phyloP scores from a whole-genome alignment of 2,888 invertebrate genomes.

The Esperia sulphurella region DNA sequence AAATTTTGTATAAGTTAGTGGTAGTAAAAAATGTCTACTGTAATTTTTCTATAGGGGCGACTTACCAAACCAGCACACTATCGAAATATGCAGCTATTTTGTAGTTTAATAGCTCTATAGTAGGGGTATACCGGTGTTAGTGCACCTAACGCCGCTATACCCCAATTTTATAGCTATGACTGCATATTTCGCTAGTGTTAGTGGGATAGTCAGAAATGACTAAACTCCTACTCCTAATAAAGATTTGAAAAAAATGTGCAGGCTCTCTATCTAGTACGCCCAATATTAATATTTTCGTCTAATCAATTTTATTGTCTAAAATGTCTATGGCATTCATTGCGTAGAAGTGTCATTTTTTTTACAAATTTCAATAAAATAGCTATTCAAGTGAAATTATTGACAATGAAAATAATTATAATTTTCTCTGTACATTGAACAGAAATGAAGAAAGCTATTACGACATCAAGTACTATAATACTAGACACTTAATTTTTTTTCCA shows the following conservation, averaged over 20 bases:
- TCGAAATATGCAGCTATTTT: too few relatives aligned
- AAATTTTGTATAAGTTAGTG: too few relatives aligned
- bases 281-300: background rate
- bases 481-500: slow-evolving; percentile 63
- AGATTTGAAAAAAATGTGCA: background rate
- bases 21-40: too few relatives aligned
- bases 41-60: background rate
- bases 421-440: slow-evolving; percentile 39
- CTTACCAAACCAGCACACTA: too few relatives aligned
- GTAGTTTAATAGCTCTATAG: too few relatives aligned
- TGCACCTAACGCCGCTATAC: too few relatives aligned
- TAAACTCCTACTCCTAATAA: too few relatives aligned
- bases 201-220: too few relatives aligned
- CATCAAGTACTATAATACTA: slow-evolving; percentile 69
- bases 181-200: too few relatives aligned
- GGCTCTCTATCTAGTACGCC: too few relatives aligned
- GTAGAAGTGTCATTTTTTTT: slow-evolving; percentile 38
- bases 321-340: slow-evolving; percentile 23
- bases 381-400: slow-evolving; percentile 12
- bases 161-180: too few relatives aligned
- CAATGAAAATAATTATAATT: slow-evolving; percentile 21
- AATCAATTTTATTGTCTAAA: slow-evolving; percentile 28
- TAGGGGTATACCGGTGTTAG: too few relatives aligned
- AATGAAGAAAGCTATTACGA: slow-evolving; percentile 66
- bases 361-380: background rate